Evolutionary conservation across 2,113 vertebrate species (phyloP).

Genomic region (Neopipo cinnamomea): DNA sequence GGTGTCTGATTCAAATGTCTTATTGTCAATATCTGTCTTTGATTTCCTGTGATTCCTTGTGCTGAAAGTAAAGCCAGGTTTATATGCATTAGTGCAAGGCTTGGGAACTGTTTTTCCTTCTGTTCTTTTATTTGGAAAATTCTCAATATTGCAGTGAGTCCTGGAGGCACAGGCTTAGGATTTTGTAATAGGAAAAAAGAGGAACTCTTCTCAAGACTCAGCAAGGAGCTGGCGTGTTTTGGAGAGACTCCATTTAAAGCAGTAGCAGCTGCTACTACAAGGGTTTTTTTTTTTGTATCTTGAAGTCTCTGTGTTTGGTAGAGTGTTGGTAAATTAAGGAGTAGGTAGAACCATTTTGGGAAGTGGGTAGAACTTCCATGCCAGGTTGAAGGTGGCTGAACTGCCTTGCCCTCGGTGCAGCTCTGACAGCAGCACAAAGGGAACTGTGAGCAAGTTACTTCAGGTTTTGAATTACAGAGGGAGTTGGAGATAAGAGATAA

Average conservation of each 20-base stretch:
- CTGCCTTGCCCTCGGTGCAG: neutral
- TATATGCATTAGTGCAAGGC: neutral
- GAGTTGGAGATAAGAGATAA: neutral
- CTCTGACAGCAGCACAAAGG: neutral
- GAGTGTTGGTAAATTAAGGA: neutral
- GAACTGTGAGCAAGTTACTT: neutral
- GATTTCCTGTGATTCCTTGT: neutral
- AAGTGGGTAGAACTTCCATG: neutral
- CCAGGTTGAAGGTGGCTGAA: neutral
- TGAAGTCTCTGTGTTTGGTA: neutral
- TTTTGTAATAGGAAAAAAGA: neutral
- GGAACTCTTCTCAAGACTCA: neutral
- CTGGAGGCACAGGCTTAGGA: neutral
- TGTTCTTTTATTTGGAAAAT: constrained; percentile 27
- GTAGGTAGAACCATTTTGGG: neutral
- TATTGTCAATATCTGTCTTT: neutral
- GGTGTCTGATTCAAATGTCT: neutral
- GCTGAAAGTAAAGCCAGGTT: neutral
- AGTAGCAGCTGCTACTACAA: neutral
- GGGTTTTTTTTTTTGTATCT: neutral
- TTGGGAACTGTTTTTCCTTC: neutral
- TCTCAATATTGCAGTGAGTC: neutral
- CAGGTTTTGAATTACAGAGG: neutral
- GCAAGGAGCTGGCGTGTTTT: neutral
- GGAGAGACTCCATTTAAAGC: neutral